Conservation (phyloP, 1,140 invertebrate genomes). For the Sycophaga agraensis region DNA sequence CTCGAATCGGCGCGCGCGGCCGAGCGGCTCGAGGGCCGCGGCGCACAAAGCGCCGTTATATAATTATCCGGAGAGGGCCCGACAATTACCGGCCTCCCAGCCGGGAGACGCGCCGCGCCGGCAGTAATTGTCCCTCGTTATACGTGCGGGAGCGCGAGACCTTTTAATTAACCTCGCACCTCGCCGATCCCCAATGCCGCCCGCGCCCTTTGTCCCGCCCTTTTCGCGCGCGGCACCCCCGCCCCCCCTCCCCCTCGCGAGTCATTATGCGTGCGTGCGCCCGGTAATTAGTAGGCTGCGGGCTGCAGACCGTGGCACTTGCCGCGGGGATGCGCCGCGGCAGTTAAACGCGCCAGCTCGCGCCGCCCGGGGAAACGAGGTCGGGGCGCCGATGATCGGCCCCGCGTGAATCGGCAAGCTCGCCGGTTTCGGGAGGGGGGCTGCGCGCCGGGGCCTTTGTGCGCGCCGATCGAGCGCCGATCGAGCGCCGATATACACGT, state of each 20-base stretch:
- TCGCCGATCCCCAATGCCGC: conserved; percentile 20
- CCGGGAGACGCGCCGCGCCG: conserved; percentile 10
- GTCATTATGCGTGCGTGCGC: conserved; percentile 12
- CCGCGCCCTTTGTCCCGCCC: too few relatives aligned
- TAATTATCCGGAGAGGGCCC: conserved; percentile 15
- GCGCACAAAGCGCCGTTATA: not conserved
- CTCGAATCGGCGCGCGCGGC: not conserved
- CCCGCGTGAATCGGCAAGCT: too few relatives aligned
- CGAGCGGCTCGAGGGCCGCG: too few relatives aligned
- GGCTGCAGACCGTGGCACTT: not conserved
- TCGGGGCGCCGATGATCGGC: too few relatives aligned
- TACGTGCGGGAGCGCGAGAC: not conserved
- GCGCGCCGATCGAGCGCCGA: too few relatives aligned
- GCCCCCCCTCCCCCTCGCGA: not conserved
- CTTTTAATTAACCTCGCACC: conserved; percentile 29
- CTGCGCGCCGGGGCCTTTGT: too few relatives aligned
- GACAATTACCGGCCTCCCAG: conserved; percentile 9
- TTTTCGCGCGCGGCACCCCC: not conserved
- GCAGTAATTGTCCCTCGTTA: conserved; percentile 27
- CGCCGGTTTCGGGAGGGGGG: too few relatives aligned
- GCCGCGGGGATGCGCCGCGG: too few relatives aligned
- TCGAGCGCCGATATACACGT: too few relatives aligned
- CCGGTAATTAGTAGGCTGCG: conserved; percentile 24
- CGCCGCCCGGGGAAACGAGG: too few relatives aligned
- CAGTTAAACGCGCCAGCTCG: too few relatives aligned